Evolutionary conservation across 2,113 vertebrate genomes (phyloP), one percentile per base, ranked within the genome.

Genomic region (Pseudorhombus dupliciocellatus): DNA sequence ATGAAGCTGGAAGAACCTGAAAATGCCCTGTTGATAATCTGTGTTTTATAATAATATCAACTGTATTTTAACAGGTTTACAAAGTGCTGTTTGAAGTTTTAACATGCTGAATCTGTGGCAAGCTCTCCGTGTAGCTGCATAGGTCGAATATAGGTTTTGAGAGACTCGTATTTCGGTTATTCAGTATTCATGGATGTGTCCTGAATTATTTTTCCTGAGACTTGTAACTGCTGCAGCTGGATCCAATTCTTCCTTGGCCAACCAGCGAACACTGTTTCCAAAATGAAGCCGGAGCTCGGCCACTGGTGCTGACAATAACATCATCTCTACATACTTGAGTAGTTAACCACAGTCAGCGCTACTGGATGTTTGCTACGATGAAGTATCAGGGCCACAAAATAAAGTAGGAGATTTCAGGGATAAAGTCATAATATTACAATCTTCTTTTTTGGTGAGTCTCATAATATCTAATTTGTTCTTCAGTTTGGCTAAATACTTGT

Each of bases 1-100:
- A 57, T n/a, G 50, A 44, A 57, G 59, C 48, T 68, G 80, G 79
- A 88, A 88, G 86, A 89, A 81, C 77, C 66, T 70, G 66, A 66
- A 79, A 73, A 24, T 30, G 26, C 64, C 72, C 66, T 50, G 24
- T 65, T 56, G 30, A 68, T 60, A 37, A 67, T 74, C 54, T 21
- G 40, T 81, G 21, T 18, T n/a, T 10, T 5, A 10, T 12, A 22
- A 54, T 68, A 51, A 53, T 60, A 21, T 53, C 16, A 48, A 18
- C 28, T 73, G 70, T 46, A 54, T 61, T 63, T 62, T 34, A 57
- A 77, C 34, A 68, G 15, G 46, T 34, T 34, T 46, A 51, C 31
- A 72, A 82, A 81, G 65, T 55, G 78, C 78, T 48, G 37, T 5
- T 8, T 58, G 42, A 46, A 73, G 66, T 79, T 78, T 53, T 56